A percentile compares a stretch with the other conserved stretches of the same genome.
These are phyloP conservation scores for Coracopsis vasa DNA, from an alignment of 2,113 vertebrate genomes.

Conservation along the genomic window DNA sequence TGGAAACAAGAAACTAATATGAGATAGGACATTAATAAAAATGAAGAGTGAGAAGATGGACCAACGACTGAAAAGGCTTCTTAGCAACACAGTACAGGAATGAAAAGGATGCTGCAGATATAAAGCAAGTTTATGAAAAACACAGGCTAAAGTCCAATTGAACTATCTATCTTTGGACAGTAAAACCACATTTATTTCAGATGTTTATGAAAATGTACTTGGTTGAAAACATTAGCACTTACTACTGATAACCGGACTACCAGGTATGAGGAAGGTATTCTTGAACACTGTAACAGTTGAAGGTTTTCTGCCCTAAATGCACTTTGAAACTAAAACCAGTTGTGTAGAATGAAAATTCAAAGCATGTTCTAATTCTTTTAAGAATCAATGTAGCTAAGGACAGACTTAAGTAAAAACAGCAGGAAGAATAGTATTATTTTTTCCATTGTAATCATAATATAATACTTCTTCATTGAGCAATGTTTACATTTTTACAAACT, in stretches of 20 bases:
- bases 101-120: not conserved
- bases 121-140: not conserved
- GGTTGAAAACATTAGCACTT: not conserved
- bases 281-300: not conserved
- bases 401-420: not conserved
- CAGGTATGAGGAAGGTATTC: not conserved
- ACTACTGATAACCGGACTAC: not conserved
- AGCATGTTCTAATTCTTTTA: not conserved
- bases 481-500: not conserved
- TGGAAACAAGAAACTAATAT: not conserved
- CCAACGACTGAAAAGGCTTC: not conserved
- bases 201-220: not conserved
- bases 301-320: not conserved
- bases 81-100: not conserved
- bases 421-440: not conserved
- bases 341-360: not conserved
- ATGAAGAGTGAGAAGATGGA: not conserved
- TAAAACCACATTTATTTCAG: not conserved
- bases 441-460: not conserved
- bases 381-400: not conserved
- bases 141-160: not conserved
- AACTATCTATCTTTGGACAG: not conserved
- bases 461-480: not conserved
- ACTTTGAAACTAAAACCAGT: not conserved
- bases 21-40: not conserved